These are phyloP conservation scores for Pollicipes pollicipes DNA, from an alignment of 1,140 invertebrate genomes.

Conservation along the genomic window DNA sequence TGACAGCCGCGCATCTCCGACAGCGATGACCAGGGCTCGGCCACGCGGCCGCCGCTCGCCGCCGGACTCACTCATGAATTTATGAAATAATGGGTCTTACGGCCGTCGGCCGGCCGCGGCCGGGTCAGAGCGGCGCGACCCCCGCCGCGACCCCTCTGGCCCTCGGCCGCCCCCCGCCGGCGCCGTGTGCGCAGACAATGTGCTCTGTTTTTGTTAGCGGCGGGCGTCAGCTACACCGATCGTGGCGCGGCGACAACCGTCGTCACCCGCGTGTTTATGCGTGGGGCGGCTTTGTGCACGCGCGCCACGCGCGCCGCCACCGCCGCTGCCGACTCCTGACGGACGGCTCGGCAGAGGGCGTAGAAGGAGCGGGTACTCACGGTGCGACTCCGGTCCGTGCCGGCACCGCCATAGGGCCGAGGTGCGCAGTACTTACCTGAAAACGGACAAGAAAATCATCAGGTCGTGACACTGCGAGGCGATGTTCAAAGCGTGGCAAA, in stretches of 20 bases:
- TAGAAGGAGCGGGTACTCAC: too few species aligned
- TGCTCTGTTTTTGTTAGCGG: not conserved
- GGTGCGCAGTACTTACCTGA: not conserved
- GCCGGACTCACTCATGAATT: not conserved
- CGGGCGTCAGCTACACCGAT: not conserved
- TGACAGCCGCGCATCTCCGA: not conserved
- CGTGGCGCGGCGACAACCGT: not conserved
- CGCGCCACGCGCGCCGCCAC: too few species aligned
- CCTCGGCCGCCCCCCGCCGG: too few species aligned
- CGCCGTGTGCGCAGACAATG: not conserved
- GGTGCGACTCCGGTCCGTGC: too few species aligned
- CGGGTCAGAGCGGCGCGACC: not conserved
- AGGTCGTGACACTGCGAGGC: too few species aligned
- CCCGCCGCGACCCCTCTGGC: not conserved
- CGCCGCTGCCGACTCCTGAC: too few species aligned
- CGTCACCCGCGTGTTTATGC: not conserved
- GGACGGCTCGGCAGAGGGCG: too few species aligned
- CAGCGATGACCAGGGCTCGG: not conserved
- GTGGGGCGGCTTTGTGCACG: not conserved
- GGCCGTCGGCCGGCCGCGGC: not conserved
- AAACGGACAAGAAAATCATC: not conserved
- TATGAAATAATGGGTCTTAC: not conserved
- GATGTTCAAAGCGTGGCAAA: too few species aligned
- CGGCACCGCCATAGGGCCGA: too few species aligned
- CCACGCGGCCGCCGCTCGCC: not conserved